phyloP scores from a whole-genome alignment of 2,888 invertebrate species.

The Cryptocheilus praepositus region DNA sequence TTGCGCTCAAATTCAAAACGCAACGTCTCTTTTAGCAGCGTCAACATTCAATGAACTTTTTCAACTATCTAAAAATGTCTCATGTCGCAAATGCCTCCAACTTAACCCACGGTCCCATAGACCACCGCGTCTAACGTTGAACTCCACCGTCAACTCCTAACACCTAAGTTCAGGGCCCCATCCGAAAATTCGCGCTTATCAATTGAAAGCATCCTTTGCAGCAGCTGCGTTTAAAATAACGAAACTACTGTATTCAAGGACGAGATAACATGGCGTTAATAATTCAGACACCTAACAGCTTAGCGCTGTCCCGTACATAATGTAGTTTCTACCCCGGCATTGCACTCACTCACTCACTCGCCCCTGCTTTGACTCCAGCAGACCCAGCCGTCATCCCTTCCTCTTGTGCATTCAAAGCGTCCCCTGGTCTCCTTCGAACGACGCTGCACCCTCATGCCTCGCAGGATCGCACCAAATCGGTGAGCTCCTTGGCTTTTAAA shows the following conservation, averaged over 20 bases:
- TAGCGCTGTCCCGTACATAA: constrained; percentile 75
- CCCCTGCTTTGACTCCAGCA: constrained; percentile 49
- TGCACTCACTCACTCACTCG: constrained; percentile 35
- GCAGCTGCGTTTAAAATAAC: constrained; percentile 70
- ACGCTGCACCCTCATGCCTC: constrained; percentile 26
- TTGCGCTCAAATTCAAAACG: too few relatives aligned
- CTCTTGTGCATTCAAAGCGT: constrained; percentile 18
- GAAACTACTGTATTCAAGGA: constrained; percentile 72
- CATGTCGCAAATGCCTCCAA: too few relatives aligned
- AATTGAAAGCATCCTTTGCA: constrained; percentile 33
- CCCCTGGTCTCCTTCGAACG: constrained; percentile 27
- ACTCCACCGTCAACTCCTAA: too few relatives aligned
- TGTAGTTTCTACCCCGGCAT: constrained; percentile 65
- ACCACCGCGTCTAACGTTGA: too few relatives aligned
- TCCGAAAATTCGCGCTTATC: too few relatives aligned
- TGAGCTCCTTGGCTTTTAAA: constrained; percentile 72
- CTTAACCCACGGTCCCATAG: too few relatives aligned
- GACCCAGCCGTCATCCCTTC: constrained; percentile 25
- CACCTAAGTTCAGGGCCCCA: too few relatives aligned
- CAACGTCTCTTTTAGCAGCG: too few relatives aligned
- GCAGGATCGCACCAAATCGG: neutral
- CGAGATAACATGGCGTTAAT: constrained; percentile 73
- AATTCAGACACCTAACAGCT: constrained; percentile 75
- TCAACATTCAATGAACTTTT: too few relatives aligned
- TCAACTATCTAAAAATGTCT: too few relatives aligned